Conservation (phyloP, 2,113 vertebrate species). For the Romanogobio albipinnatus region DNA sequence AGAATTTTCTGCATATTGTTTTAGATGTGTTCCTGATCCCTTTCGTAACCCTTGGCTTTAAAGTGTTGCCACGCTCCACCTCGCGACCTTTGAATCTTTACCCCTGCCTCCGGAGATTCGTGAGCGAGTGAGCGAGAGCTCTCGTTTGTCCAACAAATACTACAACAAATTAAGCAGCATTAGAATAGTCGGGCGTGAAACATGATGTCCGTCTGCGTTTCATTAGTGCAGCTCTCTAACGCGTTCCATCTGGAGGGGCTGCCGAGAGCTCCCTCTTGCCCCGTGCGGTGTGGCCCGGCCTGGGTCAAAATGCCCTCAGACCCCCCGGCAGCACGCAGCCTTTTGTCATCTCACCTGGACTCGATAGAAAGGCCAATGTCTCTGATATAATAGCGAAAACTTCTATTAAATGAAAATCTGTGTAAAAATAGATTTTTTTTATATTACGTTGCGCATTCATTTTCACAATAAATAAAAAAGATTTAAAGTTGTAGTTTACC, state of each 20-base stretch:
- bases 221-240: constrained; percentile 78
- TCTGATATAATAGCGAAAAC: neutral
- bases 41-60: neutral
- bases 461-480: neutral
- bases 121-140: constrained; percentile 50
- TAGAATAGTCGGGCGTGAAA: constrained; percentile 77
- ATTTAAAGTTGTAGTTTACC: too few relatives aligned
- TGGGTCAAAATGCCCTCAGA: constrained; percentile 61
- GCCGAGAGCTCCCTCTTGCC: constrained; percentile 74
- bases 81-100: constrained; percentile 29
- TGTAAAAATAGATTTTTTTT: too few relatives aligned
- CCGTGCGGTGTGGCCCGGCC: constrained; percentile 61
- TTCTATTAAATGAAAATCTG: neutral
- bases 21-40: constrained; percentile 15
- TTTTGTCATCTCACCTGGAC: constrained; percentile 76
- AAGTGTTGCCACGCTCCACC: constrained; percentile 1
- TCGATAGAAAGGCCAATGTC: constrained; percentile 71
- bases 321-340: constrained; percentile 24
- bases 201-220: constrained; percentile 80
- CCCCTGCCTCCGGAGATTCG: constrained; percentile 11
- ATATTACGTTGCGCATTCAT: neutral
- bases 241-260: constrained; percentile 78
- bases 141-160: constrained; percentile 80
- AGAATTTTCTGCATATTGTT: constrained; percentile 1
- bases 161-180: constrained; percentile 79